phyloP scores from a whole-genome alignment of 1,140 invertebrate genomes.

The Pseudomyrmex flavicornis region DNA sequence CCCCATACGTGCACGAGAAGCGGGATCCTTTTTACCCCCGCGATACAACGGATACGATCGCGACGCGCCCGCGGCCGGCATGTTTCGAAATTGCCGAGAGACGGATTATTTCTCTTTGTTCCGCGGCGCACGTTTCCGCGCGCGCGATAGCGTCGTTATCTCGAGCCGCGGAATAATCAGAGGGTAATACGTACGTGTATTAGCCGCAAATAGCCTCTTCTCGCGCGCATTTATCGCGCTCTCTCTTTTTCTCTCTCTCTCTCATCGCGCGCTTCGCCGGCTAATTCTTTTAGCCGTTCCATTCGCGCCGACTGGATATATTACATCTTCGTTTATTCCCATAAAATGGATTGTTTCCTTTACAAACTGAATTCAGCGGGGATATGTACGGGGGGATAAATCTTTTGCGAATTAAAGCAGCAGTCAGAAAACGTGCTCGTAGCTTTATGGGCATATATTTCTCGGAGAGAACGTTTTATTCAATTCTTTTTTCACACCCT shows the following conservation, averaged over 20 bases:
- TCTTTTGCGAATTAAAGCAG: slow-evolving; percentile 53
- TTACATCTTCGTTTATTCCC: slow-evolving; percentile 56
- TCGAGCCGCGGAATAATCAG: slow-evolving; percentile 57
- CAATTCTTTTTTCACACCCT: slow-evolving; percentile 2
- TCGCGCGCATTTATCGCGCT: slow-evolving; percentile 40
- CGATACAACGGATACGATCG: slow-evolving; percentile 72
- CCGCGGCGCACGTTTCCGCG: slow-evolving; percentile 18
- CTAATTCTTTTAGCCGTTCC: slow-evolving; percentile 58
- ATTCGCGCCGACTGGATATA: slow-evolving; percentile 37
- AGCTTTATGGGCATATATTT: slow-evolving; percentile 18
- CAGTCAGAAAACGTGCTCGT: slow-evolving; percentile 34
- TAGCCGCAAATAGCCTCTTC: slow-evolving; percentile 56
- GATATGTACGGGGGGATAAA: slow-evolving; percentile 40
- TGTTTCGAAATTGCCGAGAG: slow-evolving; percentile 72
- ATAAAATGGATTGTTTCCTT: slow-evolving; percentile 56
- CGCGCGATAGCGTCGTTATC: slow-evolving; percentile 56
- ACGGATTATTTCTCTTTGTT: slow-evolving; percentile 72
- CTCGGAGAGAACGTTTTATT: slow-evolving; percentile 31
- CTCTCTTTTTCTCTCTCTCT: background rate
- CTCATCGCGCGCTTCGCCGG: background rate
- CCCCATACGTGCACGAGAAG: slow-evolving; percentile 75
- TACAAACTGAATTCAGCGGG: slow-evolving; percentile 47
- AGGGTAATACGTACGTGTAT: slow-evolving; percentile 58
- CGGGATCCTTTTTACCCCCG: slow-evolving; percentile 76
- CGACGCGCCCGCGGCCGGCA: slow-evolving; percentile 28